Base-by-base conservation (phyloP, 2,113 vertebrate species). In the Ranitomeya variabilis region DNA sequence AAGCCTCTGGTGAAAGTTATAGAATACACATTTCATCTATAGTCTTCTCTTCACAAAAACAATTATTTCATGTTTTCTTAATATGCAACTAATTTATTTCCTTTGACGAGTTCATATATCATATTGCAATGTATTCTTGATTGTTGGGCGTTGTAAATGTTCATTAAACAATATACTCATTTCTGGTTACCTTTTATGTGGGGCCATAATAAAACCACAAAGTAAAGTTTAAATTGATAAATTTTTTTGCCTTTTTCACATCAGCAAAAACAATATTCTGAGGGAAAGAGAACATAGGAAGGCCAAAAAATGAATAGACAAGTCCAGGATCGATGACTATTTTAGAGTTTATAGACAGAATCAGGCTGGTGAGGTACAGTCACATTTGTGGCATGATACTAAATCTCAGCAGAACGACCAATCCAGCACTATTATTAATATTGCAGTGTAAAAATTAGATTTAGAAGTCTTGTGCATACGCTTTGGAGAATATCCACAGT, bases 21-120 rank as follows among this genome's bases (percentile, higher is more conserved):
- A 89, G 31, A 89, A 89, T 16, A 14, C 60, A 45, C 73, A 14
- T 45, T 83, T 79, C 74, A 51, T 83, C 55, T 66, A 10, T 54
- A 51, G 51, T 76, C 37, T 51, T 69, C 15, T 76, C 37, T 51
- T 69, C 15, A 77, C 55, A 79, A 80, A 77, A 62, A 9, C 18
- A 60, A 9, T 62, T 7, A 62, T 64, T 62, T 60, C 26, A 77
- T 86, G 31, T 51, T 52, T 83, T 64, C 64, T 67, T 69, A n/a
- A 67, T 62, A 67, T 67, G 45, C 64, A 52, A 18, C 82, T 55
- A 55, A 71, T 84, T 55, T 69, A 64, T 84, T 51, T 14, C n/a
- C 64, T 26, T 37, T 23, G 64, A 69, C 45, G 14, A 84, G 64
- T 69, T 69, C 64, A 71, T 84, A 54, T 18, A 84, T 84, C 66